phyloP scores from a whole-genome alignment of 1,140 invertebrate genomes.

The Agraylea sexmaculata region DNA sequence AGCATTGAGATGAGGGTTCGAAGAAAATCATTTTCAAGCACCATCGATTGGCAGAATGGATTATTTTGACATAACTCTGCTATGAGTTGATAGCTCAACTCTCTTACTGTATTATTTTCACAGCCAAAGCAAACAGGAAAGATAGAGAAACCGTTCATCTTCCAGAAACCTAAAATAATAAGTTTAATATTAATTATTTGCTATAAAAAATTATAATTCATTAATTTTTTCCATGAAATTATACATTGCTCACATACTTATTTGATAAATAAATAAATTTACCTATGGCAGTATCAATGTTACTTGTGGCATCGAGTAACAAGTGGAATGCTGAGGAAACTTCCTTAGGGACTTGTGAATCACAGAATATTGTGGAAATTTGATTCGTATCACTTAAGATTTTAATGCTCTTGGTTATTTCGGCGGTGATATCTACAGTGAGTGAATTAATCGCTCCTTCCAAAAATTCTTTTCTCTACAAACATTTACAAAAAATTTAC shows the following conservation, averaged over 20 bases:
- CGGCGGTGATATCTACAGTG: conserved; percentile 51
- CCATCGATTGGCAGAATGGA: conserved; percentile 55
- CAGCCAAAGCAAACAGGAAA: conserved; percentile 53
- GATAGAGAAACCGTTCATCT: conserved; percentile 64
- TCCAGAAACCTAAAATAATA: conserved; percentile 56
- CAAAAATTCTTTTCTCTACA: conserved; percentile 56
- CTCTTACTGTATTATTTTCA: conserved; percentile 46
- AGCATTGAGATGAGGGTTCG: conserved; percentile 52
- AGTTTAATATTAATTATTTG: conserved; percentile 8
- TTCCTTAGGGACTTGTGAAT: conserved; percentile 41
- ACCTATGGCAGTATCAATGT: conserved; percentile 64
- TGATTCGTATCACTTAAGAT: conserved; percentile 40
- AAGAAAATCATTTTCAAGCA: conserved; percentile 50
- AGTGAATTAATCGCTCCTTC: conserved; percentile 52
- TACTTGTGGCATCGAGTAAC: conserved; percentile 52
- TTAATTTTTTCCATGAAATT: too few species aligned
- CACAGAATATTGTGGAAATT: conserved; percentile 32
- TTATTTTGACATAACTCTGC: conserved; percentile 70
- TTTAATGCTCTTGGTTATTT: conserved; percentile 48
- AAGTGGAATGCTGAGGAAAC: conserved; percentile 45
- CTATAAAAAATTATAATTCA: too few species aligned
- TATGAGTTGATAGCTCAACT: conserved; percentile 51
- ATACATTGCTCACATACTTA: too few species aligned
- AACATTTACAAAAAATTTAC: conserved; percentile 20
- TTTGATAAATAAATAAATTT: conserved; percentile 20